phyloP scores from a whole-genome alignment of 2,797 vertebrate genomes.

The Gallirallus australis region DNA sequence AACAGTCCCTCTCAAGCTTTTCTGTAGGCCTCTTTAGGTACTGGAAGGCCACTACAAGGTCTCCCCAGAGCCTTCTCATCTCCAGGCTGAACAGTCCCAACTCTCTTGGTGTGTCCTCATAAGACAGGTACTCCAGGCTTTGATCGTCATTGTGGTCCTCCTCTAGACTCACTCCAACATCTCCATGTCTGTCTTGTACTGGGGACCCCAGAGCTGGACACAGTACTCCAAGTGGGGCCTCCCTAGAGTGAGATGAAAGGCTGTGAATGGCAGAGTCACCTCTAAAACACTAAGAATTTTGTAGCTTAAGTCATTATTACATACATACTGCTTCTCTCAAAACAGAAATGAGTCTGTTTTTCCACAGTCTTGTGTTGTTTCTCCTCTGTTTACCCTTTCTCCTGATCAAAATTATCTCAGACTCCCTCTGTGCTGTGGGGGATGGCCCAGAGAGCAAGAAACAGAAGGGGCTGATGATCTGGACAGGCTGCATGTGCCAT shows the following conservation, averaged over 20 bases:
- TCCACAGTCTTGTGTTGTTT: not conserved
- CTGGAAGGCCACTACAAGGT: no score
- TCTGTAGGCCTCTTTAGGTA: no score
- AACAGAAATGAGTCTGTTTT: not conserved
- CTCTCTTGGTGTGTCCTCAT: no score
- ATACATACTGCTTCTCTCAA: not conserved
- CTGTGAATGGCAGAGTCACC: not conserved
- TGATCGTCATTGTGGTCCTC: no score
- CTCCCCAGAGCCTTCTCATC: no score
- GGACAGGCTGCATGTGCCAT: fast-evolving
- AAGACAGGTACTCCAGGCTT: no score
- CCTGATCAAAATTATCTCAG: not conserved
- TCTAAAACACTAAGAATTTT: not conserved
- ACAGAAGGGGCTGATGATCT: not conserved
- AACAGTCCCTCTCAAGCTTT: no score
- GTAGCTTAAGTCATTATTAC: not conserved
- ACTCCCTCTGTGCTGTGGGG: not conserved
- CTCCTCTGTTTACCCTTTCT: not conserved
- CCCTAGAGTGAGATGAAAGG: not conserved
- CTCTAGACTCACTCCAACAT: no score
- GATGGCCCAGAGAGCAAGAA: not conserved
- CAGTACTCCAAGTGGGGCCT: no score
- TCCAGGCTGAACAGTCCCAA: no score
- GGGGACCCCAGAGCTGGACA: no score
- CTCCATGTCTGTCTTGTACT: no score